These are phyloP conservation scores for Noctua comes DNA, from an alignment of 2,888 invertebrate genomes.

Conservation along the genomic window DNA sequence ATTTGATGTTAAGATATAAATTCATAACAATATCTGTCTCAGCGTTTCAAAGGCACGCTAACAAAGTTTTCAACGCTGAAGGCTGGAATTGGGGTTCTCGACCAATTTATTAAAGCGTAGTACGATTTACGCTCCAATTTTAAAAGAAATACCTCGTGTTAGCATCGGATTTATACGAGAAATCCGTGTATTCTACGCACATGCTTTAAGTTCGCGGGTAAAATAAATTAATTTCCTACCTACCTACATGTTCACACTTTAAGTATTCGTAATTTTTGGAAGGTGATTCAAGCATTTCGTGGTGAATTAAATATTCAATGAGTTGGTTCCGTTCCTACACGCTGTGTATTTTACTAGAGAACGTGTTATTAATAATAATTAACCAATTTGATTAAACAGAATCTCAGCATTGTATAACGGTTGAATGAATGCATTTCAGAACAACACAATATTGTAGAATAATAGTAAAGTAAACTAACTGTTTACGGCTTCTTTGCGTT, in stretches of 20 bases:
- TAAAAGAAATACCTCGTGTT: constrained; percentile 64
- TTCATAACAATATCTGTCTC: constrained; percentile 68
- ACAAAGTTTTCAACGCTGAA: constrained; percentile 67
- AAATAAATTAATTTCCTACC: constrained; percentile 63
- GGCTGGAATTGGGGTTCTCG: constrained; percentile 58
- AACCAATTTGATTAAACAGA: constrained; percentile 3
- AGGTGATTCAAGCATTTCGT: constrained; percentile 39
- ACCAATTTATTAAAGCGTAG: constrained; percentile 65
- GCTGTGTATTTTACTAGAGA: constrained; percentile 4
- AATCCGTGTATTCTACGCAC: constrained; percentile 59
- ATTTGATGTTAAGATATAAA: constrained; percentile 60
- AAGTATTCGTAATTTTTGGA: constrained; percentile 55
- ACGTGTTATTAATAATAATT: constrained; percentile 43
- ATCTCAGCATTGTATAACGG: not conserved
- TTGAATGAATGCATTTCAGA: not conserved
- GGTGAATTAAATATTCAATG: constrained; percentile 41
- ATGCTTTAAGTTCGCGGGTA: constrained; percentile 54
- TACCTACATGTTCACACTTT: constrained; percentile 51
- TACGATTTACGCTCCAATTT: constrained; percentile 63
- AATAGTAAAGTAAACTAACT: constrained; percentile 15
- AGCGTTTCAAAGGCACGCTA: constrained; percentile 61
- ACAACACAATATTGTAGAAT: constrained; percentile 1
- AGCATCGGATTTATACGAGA: constrained; percentile 51
- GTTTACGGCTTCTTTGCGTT: constrained; percentile 17
- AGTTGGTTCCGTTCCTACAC: constrained; percentile 31